Conservation (phyloP, 2,888 invertebrate genomes). For the Tipula confusa region DNA sequence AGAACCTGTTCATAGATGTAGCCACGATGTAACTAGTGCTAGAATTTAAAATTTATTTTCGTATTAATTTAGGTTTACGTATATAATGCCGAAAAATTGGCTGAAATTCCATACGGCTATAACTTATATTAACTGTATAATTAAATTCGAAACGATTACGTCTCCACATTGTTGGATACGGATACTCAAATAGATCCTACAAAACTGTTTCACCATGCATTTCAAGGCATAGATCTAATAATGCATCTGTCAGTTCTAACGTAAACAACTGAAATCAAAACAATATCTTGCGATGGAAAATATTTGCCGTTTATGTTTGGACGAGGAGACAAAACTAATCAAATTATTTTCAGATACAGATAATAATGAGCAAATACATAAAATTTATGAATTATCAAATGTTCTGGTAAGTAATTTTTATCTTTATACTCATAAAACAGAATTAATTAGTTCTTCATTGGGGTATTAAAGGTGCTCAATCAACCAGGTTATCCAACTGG, state of each 20-base stretch:
- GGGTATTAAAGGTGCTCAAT: not conserved
- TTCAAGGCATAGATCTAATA: not conserved
- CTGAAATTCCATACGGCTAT: too few species aligned
- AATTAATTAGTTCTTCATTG: not conserved
- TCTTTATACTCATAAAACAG: too few species aligned
- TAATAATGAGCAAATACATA: not conserved
- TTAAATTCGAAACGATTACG: too few species aligned
- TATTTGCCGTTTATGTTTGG: constrained; percentile 9
- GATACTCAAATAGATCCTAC: not conserved
- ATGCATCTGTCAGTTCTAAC: not conserved
- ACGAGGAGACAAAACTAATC: not conserved
- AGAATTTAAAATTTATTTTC: too few species aligned
- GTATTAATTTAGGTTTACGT: too few species aligned
- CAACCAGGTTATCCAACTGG: not conserved
- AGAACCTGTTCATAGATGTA: not conserved
- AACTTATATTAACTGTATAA: too few species aligned
- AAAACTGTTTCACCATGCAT: not conserved
- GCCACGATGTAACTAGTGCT: too few species aligned
- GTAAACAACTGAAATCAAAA: not conserved
- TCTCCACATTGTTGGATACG: not conserved
- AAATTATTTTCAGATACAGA: not conserved
- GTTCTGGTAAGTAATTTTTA: not conserved
- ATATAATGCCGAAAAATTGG: too few species aligned
- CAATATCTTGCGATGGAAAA: not conserved
- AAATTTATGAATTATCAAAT: constrained; percentile 25